phyloP scores from a whole-genome alignment of 1,140 invertebrate species.

The Trachymyrmex septentrionalis region DNA sequence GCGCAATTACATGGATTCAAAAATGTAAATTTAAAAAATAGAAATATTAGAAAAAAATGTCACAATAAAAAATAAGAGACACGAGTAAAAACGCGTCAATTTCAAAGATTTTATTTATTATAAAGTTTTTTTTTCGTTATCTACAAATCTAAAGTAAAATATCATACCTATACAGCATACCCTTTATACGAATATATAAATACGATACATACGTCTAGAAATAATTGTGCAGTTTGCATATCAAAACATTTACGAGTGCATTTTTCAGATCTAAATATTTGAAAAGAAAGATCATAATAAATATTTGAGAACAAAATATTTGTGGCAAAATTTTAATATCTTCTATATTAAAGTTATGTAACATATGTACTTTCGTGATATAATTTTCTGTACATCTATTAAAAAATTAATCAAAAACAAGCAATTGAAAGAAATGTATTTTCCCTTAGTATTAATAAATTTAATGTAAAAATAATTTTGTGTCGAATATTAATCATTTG shows the following conservation, averaged over 20 bases:
- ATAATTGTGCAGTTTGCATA: background rate
- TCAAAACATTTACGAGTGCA: background rate
- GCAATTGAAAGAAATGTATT: background rate
- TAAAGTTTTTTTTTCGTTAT: background rate
- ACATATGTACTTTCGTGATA: background rate
- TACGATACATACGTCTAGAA: background rate
- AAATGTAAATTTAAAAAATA: background rate
- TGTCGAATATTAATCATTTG: background rate
- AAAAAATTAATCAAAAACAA: slow-evolving; percentile 7
- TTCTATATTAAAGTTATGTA: background rate
- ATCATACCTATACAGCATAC: background rate
- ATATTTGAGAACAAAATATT: background rate
- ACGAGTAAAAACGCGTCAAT: background rate
- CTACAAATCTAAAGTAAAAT: background rate
- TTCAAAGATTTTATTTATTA: slow-evolving; percentile 12
- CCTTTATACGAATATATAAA: background rate
- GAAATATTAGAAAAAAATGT: background rate
- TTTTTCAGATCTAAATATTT: background rate
- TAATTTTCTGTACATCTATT: background rate
- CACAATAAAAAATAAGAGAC: background rate
- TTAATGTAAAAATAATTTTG: slow-evolving; percentile 13
- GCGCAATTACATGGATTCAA: background rate
- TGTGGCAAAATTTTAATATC: background rate
- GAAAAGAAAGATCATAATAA: slow-evolving; percentile 10
- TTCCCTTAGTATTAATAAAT: background rate